Evolutionary conservation across 2,888 invertebrate species (phyloP).

Genomic region (Laothoe populi): DNA sequence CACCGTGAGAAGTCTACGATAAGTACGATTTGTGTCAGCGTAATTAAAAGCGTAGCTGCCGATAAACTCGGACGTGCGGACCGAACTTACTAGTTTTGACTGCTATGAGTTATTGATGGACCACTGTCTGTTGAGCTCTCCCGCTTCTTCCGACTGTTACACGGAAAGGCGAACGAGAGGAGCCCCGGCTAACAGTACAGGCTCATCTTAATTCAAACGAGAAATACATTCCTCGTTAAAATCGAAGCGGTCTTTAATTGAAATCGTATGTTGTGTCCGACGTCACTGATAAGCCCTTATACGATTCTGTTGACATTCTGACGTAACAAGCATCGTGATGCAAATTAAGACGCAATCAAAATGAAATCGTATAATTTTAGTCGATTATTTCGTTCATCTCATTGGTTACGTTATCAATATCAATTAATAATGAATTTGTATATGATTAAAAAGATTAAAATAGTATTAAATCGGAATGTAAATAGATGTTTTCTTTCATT

Average conservation of each 20-base stretch:
- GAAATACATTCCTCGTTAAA: conserved; percentile 71
- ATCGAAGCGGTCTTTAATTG: conserved; percentile 79
- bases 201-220: conserved; percentile 63
- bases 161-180: conserved; percentile 38
- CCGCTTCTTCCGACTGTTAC: conserved; percentile 42
- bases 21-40: conserved; percentile 83
- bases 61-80: conserved; percentile 75
- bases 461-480: conserved; percentile 21
- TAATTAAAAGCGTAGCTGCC: conserved; percentile 84
- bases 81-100: conserved; percentile 75
- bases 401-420: conserved; percentile 24
- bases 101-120: conserved; percentile 66
- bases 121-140: conserved; percentile 62
- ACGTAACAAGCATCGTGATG: conserved; percentile 51
- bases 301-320: conserved; percentile 58
- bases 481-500: conserved; percentile 20
- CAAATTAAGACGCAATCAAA: conserved; percentile 58
- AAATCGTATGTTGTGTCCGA: conserved; percentile 81
- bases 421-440: conserved; percentile 25
- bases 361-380: conserved; percentile 23
- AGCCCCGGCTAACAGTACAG: conserved; percentile 44
- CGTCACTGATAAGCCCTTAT: conserved; percentile 69
- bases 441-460: conserved; percentile 25
- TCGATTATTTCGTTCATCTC: conserved; percentile 24
- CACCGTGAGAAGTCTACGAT: conserved; percentile 83